Conservation (phyloP, 2,113 vertebrate species). For the Theristicus caerulescens region DNA sequence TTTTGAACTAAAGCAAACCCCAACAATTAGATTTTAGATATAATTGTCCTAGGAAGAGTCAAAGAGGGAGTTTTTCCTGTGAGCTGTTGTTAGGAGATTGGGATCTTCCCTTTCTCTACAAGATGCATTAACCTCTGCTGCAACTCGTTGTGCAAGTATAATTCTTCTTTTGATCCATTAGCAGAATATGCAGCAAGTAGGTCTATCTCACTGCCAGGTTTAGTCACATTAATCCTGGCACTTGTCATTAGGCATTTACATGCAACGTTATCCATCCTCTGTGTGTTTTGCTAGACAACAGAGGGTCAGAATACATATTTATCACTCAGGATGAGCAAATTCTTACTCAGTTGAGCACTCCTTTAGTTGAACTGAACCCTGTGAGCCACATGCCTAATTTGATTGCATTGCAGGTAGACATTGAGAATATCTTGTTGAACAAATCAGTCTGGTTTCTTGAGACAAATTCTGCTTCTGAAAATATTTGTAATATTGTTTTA, state of each 20-base stretch:
- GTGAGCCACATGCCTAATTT: slow-evolving; percentile 33
- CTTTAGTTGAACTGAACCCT: slow-evolving; percentile 23
- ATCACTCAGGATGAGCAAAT: slow-evolving; percentile 74
- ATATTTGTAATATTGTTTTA: slow-evolving; percentile 8
- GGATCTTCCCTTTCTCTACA: slow-evolving; percentile 63
- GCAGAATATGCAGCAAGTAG: slow-evolving; percentile 75
- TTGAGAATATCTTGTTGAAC: not conserved
- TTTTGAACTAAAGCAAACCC: slow-evolving; percentile 14
- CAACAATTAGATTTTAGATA: slow-evolving; percentile 13
- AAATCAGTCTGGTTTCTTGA: not conserved
- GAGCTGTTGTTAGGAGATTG: slow-evolving; percentile 66
- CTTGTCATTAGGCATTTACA: slow-evolving; percentile 76
- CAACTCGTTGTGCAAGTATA: slow-evolving; percentile 58
- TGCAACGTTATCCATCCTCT: slow-evolving; percentile 78
- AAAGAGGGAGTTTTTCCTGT: not conserved
- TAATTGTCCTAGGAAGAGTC: slow-evolving; percentile 18
- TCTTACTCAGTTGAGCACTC: slow-evolving; percentile 64
- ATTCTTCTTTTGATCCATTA: slow-evolving; percentile 83
- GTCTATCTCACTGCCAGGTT: slow-evolving; percentile 69
- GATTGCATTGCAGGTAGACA: slow-evolving; percentile 8
- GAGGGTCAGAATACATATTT: slow-evolving; percentile 74
- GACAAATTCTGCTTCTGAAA: slow-evolving; percentile 12
- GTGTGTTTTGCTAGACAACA: slow-evolving; percentile 70
- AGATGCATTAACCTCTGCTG: slow-evolving; percentile 75
- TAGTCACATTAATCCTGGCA: slow-evolving; percentile 76